A percentile compares a stretch with the other conserved stretches of the same genome.
These are phyloP conservation scores for Eudemis profundana DNA, from an alignment of 2,888 invertebrate genomes.

Conservation along the genomic window DNA sequence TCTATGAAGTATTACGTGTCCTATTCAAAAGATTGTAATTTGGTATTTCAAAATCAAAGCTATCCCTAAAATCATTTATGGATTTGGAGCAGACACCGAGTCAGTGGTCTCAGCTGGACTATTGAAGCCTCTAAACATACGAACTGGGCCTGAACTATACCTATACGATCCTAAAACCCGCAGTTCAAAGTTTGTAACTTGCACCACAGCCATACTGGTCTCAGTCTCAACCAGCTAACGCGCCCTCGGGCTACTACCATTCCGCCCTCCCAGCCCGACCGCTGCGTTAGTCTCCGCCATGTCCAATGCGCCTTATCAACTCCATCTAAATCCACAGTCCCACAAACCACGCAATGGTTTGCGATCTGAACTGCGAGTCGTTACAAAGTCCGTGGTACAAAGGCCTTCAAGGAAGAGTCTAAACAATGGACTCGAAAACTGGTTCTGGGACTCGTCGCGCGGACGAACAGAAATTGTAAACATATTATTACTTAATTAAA, in stretches of 20 bases:
- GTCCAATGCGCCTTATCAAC: constrained; percentile 26
- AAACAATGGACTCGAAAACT: constrained; percentile 46
- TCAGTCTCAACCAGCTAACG: constrained; percentile 39
- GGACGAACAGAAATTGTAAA: constrained; percentile 42
- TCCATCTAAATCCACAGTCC: neutral
- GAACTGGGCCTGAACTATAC: neutral
- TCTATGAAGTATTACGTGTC: too few relatives aligned
- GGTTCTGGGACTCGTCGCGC: constrained; percentile 42
- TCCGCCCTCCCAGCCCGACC: constrained; percentile 11
- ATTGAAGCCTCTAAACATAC: too few relatives aligned
- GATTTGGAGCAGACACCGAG: too few relatives aligned
- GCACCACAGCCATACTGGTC: constrained; percentile 32
- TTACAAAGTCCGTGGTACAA: neutral
- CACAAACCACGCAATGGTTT: constrained; percentile 18
- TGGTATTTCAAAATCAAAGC: too few relatives aligned
- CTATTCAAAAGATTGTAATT: too few relatives aligned
- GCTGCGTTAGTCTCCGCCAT: neutral
- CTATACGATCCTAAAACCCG: neutral
- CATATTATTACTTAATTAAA: constrained; percentile 45
- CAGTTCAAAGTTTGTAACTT: constrained; percentile 14
- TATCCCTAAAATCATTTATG: too few relatives aligned
- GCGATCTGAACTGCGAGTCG: neutral
- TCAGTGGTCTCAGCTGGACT: too few relatives aligned
- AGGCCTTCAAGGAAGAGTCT: constrained; percentile 22
- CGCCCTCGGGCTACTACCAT: constrained; percentile 35